Conservation (phyloP, 2,888 invertebrate species). For the Leptopterna dolabrata region DNA sequence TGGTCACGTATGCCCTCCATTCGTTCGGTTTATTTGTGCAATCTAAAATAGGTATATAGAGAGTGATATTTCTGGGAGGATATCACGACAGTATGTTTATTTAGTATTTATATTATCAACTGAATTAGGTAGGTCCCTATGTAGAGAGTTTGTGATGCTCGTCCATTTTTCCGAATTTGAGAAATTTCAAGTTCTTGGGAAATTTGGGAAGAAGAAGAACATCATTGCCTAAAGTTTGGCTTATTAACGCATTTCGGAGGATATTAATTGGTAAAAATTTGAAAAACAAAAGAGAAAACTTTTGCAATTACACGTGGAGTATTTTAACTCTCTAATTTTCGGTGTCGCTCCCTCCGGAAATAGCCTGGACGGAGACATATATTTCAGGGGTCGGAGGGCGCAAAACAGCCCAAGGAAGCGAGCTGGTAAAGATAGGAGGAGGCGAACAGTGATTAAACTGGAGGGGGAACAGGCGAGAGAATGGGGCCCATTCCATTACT, state of each 20-base stretch:
- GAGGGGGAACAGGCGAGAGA: background rate
- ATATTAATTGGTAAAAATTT: background rate
- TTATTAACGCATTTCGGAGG: too few species aligned
- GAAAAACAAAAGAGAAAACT: background rate
- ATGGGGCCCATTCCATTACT: background rate
- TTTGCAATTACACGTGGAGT: constrained; percentile 3
- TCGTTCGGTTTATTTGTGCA: too few species aligned
- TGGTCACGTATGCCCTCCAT: too few species aligned
- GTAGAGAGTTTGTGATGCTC: too few species aligned
- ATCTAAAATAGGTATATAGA: too few species aligned
- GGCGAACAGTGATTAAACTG: background rate
- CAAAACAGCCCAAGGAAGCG: background rate
- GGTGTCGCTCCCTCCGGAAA: background rate
- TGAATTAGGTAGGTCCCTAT: too few species aligned
- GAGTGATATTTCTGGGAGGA: too few species aligned
- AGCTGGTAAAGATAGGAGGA: background rate
- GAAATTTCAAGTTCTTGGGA: too few species aligned
- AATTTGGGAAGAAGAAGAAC: too few species aligned
- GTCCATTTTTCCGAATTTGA: background rate
- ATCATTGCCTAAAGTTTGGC: too few species aligned
- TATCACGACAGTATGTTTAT: too few species aligned
- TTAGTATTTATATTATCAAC: too few species aligned
- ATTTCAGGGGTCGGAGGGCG: background rate
- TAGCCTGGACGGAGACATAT: background rate
- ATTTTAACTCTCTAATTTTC: background rate